Evolutionary conservation across 2,113 vertebrate species (phyloP), one percentile per base, ranked within the genome.

Genomic region (Dermatemys mawii): DNA sequence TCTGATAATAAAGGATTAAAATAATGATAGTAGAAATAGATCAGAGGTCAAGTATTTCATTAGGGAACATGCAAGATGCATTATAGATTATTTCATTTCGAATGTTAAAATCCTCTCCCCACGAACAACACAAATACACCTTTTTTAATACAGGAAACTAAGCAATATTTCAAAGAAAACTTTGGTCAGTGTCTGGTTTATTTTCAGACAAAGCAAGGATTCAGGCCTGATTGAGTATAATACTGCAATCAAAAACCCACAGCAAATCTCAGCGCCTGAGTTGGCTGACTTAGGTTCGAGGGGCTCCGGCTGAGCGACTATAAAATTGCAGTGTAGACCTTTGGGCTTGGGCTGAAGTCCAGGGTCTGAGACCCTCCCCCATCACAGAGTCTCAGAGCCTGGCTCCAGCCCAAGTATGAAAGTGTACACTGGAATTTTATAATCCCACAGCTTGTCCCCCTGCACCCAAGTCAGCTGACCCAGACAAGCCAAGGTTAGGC

Each of bases 171-270:
- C 81, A 54, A 81, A 87, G 67, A 57, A 44, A 57, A 38, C n/a
- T 87, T 79, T 81, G 13, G 32, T 94, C 35, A 11, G 49, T 35
- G 19, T 50, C 91, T 93, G 95, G 95, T 95, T 95, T 95, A 96
- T 93, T 87, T 82, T 87, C 75, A 44, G 70, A 75, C 73, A 93
- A 90, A 94, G 86, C 75, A 76, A 38, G 17, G 75, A 92, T 95
- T 95, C 84, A 83, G 90, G n/a, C 44, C 90, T 92, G 79, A 76
- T 51, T n/a, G n/a, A n/a, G n/a, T n/a, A n/a, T 27, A 89, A 67
- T 17, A 38, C 63, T 67, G 19, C 12, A 19, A 67, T 67, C 35
- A 21, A 19, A 67, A 67, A 38, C 63, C 17, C 17, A 38, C 8
- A 67, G 17, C 19, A 67, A 17, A 38, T n/a, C 19, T 67, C 35